A percentile compares a stretch with the other conserved stretches of the same genome.
phyloP scores from a whole-genome alignment of 2,888 invertebrate genomes.

The Strigamia crassipes region DNA sequence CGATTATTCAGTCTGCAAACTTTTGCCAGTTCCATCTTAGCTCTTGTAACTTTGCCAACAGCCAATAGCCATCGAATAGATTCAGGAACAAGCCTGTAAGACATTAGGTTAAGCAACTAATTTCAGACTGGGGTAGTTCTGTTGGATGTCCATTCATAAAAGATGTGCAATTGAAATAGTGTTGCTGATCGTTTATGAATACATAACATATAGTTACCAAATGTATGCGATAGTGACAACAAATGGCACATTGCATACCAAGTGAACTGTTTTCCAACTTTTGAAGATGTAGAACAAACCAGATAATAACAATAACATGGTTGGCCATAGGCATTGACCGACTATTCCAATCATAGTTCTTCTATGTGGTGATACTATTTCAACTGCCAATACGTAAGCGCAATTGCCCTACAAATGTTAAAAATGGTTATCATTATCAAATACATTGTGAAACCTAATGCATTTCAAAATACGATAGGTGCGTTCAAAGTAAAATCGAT shows the following conservation, averaged over 20 bases:
- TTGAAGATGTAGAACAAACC: constrained; percentile 60
- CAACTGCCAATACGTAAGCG: constrained; percentile 62
- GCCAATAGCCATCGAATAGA: constrained; percentile 51
- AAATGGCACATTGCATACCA: constrained; percentile 62
- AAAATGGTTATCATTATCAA: background rate
- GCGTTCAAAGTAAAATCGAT: too few species aligned
- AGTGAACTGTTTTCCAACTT: constrained; percentile 63
- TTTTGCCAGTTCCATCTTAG: background rate
- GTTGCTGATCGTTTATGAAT: too few species aligned
- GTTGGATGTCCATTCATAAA: too few species aligned
- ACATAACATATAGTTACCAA: constrained; percentile 54
- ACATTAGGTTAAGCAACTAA: background rate
- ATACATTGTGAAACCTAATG: too few species aligned
- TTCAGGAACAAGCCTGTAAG: constrained; percentile 51
- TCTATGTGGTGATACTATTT: constrained; percentile 61
- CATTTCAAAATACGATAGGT: too few species aligned
- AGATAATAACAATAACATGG: constrained; percentile 61
- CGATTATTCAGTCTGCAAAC: constrained; percentile 2
- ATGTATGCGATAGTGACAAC: constrained; percentile 60
- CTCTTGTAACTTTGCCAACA: background rate
- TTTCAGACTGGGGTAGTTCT: too few species aligned
- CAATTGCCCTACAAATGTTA: constrained; percentile 52
- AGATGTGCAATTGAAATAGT: too few species aligned
- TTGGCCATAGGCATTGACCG: constrained; percentile 62
- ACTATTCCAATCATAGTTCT: constrained; percentile 62